Base-by-base conservation (phyloP, 2,888 invertebrate species). In the Macropis europaea region DNA sequence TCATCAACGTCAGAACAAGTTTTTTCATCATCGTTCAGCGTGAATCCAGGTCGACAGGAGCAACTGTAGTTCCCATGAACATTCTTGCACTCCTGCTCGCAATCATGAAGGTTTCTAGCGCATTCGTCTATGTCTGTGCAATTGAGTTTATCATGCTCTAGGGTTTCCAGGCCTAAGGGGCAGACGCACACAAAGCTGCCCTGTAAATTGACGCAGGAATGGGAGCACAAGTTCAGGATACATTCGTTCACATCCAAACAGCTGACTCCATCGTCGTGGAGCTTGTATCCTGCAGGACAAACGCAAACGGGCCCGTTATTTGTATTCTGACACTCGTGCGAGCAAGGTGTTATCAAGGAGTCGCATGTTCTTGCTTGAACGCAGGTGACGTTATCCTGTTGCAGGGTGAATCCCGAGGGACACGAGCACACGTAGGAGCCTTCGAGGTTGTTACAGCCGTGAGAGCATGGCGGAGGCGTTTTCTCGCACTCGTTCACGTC, bases 181-280 rank as follows among this genome's bases (percentile, higher is more conserved):
- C 93, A 93, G 2, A 88, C 82, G 74, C 93, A 93, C 32, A 84
- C 77, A 45, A 89, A 90, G 34, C 91, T 89, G 2, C 92, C 92
- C 17, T 91, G 90, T 1, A 90, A 87, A 69, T 92, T 92, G 43
- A 91, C 88, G 82, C 94, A 94, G 43, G 91, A 89, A 62, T 92
- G 91, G 0, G 91, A 91, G 60, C 94, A 94, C 26, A 91, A 91
- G 43, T 88, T 88, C 11, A 88, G 88, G 3, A 87, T 79, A 73
- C 93, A 93, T 80, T 93, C 93, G 84, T 93, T 92, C 15, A 93
- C 86, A 84, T 92, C 92, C 28, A 85, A 87, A 72, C 91, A 92
- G 34, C 79, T 82, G n/a, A 78, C 76, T 47, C 86, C 86, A 59
- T 91, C 89, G 0, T 84, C 79, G 9, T 85, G 80, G 6, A 92